Percentiles rank a stretch among this genome's conserved stretches.
Evolutionary conservation across 1,140 invertebrate species (phyloP).

Genomic region (Metopolophium dirhodum): DNA sequence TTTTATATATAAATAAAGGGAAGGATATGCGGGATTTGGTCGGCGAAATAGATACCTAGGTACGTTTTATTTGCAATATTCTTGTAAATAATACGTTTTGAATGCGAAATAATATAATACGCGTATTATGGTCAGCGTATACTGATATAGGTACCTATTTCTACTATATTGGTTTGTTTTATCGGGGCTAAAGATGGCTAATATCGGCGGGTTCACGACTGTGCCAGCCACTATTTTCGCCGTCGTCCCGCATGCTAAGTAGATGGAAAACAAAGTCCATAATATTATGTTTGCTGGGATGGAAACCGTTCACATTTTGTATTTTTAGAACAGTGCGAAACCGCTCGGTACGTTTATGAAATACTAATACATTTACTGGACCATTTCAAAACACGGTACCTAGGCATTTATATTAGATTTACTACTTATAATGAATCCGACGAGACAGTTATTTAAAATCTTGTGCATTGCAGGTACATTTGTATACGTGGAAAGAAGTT

Average conservation of each 20-base stretch:
- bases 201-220: neutral
- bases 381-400: neutral
- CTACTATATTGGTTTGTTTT: neutral
- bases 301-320: neutral
- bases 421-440: neutral
- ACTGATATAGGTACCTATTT: neutral
- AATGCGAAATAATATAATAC: neutral
- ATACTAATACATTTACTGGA: neutral
- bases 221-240: neutral
- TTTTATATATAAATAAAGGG: neutral
- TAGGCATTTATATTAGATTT: neutral
- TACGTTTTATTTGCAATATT: neutral
- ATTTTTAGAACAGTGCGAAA: neutral
- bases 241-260: neutral
- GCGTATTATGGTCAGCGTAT: neutral
- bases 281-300: neutral
- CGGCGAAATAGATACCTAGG: neutral
- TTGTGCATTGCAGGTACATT: neutral
- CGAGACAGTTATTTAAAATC: neutral
- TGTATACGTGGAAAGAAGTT: neutral
- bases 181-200: neutral
- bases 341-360: neutral
- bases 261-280: neutral
- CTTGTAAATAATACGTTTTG: neutral
- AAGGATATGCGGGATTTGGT: neutral